These are phyloP conservation scores for Leguminivora glycinivorella DNA, from an alignment of 1,140 invertebrate species.

Conservation along the genomic window DNA sequence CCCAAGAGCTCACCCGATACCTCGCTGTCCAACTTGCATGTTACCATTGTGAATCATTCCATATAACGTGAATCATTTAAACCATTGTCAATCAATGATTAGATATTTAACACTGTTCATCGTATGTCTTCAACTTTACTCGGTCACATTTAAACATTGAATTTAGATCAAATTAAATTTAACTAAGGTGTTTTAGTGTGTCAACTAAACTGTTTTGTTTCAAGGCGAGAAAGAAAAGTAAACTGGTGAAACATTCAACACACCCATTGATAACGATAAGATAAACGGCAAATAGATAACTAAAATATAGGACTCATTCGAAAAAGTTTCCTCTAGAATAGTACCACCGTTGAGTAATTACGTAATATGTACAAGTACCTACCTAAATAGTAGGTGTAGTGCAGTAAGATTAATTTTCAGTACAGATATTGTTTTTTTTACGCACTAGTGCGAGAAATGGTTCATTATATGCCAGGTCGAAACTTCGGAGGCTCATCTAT, in stretches of 20 bases:
- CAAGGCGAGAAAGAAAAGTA: conserved; percentile 48
- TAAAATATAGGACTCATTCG: conserved; percentile 30
- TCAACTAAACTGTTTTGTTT: conserved; percentile 35
- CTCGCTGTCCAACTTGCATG: conserved; percentile 66
- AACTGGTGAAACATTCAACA: conserved; percentile 43
- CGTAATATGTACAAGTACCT: no score
- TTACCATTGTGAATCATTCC: conserved; percentile 54
- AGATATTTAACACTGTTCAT: background rate
- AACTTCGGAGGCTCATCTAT: no score
- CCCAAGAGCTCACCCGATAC: conserved; percentile 64
- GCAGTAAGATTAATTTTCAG: no score
- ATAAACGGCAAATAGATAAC: conserved; percentile 65
- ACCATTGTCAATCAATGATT: no score
- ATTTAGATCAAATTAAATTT: background rate
- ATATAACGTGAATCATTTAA: no score
- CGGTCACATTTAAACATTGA: background rate
- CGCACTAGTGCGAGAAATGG: no score
- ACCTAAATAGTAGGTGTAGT: no score
- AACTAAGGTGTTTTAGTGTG: background rate
- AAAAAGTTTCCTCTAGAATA: background rate
- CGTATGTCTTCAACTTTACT: background rate
- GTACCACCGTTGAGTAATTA: no score
- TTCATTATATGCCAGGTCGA: no score
- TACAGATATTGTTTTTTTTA: no score
- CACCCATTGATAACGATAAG: conserved; percentile 73